These are phyloP conservation scores for Ladona fulva DNA, from an alignment of 1,140 invertebrate species.

Conservation along the genomic window DNA sequence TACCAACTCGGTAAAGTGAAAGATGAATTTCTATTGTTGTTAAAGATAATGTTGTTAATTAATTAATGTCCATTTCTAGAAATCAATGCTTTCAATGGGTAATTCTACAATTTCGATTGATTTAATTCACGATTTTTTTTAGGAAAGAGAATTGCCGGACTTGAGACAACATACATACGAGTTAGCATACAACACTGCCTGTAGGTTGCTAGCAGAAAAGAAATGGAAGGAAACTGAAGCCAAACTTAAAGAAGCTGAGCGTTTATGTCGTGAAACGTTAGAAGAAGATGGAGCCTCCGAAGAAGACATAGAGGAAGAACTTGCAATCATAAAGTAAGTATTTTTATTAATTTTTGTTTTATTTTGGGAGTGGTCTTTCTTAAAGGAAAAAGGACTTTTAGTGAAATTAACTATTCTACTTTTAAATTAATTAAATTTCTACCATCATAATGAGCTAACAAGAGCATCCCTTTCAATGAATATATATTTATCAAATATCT, in stretches of 20 bases:
- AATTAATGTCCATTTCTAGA: too few relatives aligned
- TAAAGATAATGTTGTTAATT: neutral
- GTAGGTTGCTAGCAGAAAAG: conserved; percentile 61
- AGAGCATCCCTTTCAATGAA: too few relatives aligned
- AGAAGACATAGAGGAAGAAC: conserved; percentile 79
- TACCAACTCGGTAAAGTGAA: conserved; percentile 51
- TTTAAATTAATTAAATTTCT: too few relatives aligned
- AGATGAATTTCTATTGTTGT: too few relatives aligned
- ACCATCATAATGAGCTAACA: too few relatives aligned
- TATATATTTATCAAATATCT: too few relatives aligned
- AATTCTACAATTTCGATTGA: neutral
- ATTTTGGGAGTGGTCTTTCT: too few relatives aligned
- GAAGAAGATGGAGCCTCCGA: conserved; percentile 82
- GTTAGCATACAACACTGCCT: conserved; percentile 81
- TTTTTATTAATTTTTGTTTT: too few relatives aligned
- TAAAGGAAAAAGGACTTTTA: too few relatives aligned
- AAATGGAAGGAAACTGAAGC: conserved; percentile 67
- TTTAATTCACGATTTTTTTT: neutral
- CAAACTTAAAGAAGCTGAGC: conserved; percentile 74
- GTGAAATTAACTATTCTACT: too few relatives aligned
- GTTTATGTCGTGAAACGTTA: conserved; percentile 67
- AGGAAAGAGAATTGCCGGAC: conserved; percentile 39
- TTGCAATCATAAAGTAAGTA: conserved; percentile 74
- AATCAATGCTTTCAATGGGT: neutral
- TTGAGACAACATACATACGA: conserved; percentile 68